phyloP scores from a whole-genome alignment of 2,888 invertebrate genomes.

The Polia nebulosa region DNA sequence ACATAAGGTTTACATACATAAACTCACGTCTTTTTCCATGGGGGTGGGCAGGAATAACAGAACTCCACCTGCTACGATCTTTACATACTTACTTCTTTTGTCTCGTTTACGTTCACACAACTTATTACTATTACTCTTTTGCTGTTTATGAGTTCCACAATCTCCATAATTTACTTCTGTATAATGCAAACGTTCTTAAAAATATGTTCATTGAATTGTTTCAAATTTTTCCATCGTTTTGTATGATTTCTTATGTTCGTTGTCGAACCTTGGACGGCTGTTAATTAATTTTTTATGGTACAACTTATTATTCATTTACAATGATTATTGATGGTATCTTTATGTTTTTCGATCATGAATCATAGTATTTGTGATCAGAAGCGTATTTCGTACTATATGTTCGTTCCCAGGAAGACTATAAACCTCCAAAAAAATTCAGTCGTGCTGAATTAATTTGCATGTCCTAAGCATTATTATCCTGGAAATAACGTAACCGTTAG shows the following conservation, averaged over 20 bases:
- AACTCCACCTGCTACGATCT: not conserved
- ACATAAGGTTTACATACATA: not conserved
- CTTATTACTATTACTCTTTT: no score
- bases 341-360: conserved; percentile 1
- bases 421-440: not conserved
- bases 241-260: not conserved
- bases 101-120: no score
- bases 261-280: not conserved
- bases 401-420: not conserved
- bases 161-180: not conserved
- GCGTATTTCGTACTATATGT: not conserved
- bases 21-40: not conserved
- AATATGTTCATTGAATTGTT: not conserved
- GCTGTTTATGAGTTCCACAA: not conserved
- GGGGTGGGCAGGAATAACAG: not conserved
- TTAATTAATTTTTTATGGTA: not conserved
- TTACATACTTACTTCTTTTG: not conserved
- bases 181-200: not conserved
- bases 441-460: not conserved
- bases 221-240: conserved; percentile 8
- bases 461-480: not conserved
- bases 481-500: not conserved
- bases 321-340: conserved; percentile 8
- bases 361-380: not conserved
- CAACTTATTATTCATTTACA: conserved; percentile 5